Base-by-base conservation (phyloP, 1,140 invertebrate species). In the Drosophila murphyi region DNA sequence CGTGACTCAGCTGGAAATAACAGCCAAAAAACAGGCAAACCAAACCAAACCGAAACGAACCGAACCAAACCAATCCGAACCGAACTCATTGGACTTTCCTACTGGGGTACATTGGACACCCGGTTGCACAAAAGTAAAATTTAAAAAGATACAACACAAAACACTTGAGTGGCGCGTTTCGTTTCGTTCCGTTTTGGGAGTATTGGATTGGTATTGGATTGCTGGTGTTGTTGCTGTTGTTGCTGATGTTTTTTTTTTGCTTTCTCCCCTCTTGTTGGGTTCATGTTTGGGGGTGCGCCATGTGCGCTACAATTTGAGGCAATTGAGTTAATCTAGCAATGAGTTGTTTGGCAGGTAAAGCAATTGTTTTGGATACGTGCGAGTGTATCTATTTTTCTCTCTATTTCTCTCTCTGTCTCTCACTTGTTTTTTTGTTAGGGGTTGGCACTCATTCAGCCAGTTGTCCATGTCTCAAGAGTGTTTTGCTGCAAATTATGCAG, bases 271-370 rank as follows among this genome's bases (percentile, higher is more conserved):
- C 35, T 61, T 59, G 60, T 76, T 47, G 8, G 50, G 47, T 51
- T 56, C 63, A 34, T 45, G 41, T 65, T 39, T 62, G 60, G 52
- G 39, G 50, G 43, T 47, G 39, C 68, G 64, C 78, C 79, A 86
- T 78, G 77, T 69, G 80, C 82, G 80, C 82, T 76, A 76, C 61
- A 85, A 76, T 87, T 86, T 57, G 47, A 82, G 82, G 76, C 83
- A 88, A 88, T 88, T 76, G 76, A 79, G 82, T 86, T 86, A 86
- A 86, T 86, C 82, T 86, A 72, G 82, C 82, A 88, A 88, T 86
- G 82, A 86, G 82, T 82, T 79, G 71, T 76, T 68, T 60, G 69
- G 78, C 82, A 86, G 82, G 82, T 82, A 86, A 70, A 72, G 82
- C 72, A 87, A 86, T 78, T 86, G 82, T 71, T 74, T 62, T 62